Percentiles rank a stretch among this genome's conserved stretches.
Evolutionary conservation across 2,888 invertebrate species (phyloP).

Genomic region (Galeruca laticollis): DNA sequence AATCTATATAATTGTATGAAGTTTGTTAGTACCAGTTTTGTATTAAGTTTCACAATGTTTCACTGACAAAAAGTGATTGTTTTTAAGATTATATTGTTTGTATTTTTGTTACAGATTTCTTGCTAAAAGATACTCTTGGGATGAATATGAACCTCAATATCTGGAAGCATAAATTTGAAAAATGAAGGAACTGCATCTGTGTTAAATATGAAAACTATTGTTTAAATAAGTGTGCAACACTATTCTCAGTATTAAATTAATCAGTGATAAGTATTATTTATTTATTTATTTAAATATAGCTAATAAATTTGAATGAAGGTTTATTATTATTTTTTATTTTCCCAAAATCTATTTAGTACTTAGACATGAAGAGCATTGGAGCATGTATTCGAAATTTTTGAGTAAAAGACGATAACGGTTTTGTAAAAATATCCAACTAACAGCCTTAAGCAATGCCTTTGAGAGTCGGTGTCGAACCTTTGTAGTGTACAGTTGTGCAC

Average conservation of each 20-base stretch:
- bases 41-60: no score
- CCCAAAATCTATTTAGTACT: not conserved
- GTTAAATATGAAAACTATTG: not conserved
- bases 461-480: no score
- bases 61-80: no score
- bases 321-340: not conserved
- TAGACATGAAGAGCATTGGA: no score
- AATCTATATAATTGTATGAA: no score
- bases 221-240: not conserved
- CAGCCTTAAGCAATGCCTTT: no score
- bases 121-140: slow-evolving; percentile 5
- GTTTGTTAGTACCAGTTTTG: no score
- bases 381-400: no score
- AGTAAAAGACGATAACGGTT: no score
- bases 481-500: no score
- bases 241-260: not conserved
- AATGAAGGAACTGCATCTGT: not conserved
- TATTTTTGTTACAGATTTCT: slow-evolving; percentile 1
- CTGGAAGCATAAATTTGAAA: not conserved
- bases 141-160: slow-evolving; percentile 9
- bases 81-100: no score
- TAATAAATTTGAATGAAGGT: slow-evolving; percentile 4
- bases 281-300: not conserved
- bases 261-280: not conserved
- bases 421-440: no score